Conservation (phyloP, 23 tunicate species). For the Styela plicata region DNA sequence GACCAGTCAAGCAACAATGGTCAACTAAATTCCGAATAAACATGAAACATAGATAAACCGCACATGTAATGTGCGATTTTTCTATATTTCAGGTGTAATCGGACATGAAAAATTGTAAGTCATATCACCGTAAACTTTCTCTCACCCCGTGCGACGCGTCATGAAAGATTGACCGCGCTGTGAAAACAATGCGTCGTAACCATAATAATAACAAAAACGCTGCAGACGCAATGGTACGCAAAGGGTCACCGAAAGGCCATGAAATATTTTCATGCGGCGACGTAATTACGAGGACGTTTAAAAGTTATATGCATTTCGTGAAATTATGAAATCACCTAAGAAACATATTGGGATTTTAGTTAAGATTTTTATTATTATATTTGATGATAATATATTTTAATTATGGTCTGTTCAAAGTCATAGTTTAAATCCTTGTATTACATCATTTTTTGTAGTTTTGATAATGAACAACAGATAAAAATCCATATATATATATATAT, state of each 20-base stretch:
- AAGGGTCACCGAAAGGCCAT: slow-evolving; percentile 8
- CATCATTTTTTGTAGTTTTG: no score
- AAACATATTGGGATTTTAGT: no score
- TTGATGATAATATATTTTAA: no score
- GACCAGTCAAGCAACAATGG: neutral
- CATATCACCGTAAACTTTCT: neutral
- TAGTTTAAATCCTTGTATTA: no score
- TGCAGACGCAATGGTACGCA: neutral
- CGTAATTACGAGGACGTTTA: no score
- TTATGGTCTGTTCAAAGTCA: no score
- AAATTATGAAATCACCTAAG: no score
- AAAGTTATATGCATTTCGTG: no score
- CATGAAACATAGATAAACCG: neutral
- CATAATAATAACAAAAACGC: slow-evolving; percentile 22
- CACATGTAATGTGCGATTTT: neutral
- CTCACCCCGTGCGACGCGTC: neutral
- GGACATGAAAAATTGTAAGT: neutral
- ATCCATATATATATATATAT: no score
- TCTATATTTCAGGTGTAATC: neutral
- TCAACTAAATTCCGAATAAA: neutral
- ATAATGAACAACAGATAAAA: no score
- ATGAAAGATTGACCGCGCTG: neutral
- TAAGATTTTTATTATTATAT: no score
- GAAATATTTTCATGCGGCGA: neutral
- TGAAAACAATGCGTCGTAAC: slow-evolving; percentile 5